phyloP scores from a whole-genome alignment of 1,140 invertebrate genomes.

The Aphis craccivora region DNA sequence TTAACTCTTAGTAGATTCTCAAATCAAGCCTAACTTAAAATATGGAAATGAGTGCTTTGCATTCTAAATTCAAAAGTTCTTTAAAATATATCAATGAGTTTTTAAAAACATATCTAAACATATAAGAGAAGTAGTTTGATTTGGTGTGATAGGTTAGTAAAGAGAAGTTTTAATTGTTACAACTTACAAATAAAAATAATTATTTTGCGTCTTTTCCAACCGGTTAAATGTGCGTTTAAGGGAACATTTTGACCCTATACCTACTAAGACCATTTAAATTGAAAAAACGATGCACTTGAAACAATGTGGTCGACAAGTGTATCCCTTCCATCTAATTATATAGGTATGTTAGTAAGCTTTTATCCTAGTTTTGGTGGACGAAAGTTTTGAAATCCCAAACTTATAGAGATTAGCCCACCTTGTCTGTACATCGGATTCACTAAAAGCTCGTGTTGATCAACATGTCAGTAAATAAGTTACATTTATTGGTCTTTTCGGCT shows the following conservation, averaged over 20 bases:
- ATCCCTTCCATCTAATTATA: constrained; percentile 25
- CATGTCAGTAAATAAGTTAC: constrained; percentile 34
- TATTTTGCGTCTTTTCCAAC: neutral
- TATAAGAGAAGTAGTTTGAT: neutral
- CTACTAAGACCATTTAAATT: neutral
- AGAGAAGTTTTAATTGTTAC: neutral
- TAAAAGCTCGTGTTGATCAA: constrained; percentile 14
- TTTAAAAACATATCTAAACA: neutral
- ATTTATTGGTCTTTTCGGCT: neutral
- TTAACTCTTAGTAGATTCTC: neutral
- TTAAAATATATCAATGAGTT: neutral
- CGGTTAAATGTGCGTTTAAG: neutral
- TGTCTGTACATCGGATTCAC: neutral
- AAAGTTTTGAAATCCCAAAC: constrained; percentile 47
- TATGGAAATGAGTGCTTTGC: neutral
- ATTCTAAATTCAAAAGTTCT: neutral
- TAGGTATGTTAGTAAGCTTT: constrained; percentile 44
- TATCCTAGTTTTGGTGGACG: neutral
- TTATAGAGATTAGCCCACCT: constrained; percentile 29
- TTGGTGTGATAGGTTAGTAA: neutral
- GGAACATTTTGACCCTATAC: neutral
- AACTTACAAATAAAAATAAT: constrained; percentile 6
- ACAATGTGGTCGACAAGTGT: neutral
- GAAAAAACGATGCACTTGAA: constrained; percentile 37
- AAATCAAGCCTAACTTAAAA: neutral